Conservation (phyloP, 2,113 vertebrate species). For the Xyliphius kryptos region DNA sequence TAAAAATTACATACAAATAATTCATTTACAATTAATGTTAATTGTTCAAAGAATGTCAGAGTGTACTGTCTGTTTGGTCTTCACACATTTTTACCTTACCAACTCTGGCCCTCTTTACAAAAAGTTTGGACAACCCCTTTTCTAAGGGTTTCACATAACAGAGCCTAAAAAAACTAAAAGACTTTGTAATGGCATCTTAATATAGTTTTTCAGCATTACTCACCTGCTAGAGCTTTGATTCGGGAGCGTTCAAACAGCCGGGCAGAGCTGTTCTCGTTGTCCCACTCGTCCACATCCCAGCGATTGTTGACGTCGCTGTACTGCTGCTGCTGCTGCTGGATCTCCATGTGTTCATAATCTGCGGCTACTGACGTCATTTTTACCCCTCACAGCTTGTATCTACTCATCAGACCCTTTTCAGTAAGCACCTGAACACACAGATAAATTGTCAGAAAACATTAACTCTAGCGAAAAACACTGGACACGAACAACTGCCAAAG, state of each 20-base stretch:
- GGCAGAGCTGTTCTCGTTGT: constrained; percentile 97
- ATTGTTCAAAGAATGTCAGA: no score
- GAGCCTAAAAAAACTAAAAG: no score
- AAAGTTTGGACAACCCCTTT: no score
- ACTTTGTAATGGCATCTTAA: no score
- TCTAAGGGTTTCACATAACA: no score
- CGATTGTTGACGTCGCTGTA: constrained; percentile 92
- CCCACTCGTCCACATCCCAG: constrained; percentile 95
- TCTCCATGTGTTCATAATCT: constrained; percentile 93
- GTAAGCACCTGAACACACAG: constrained; percentile 50
- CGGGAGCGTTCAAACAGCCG: constrained; percentile 91
- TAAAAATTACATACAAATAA: no score
- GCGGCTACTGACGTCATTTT: constrained; percentile 88
- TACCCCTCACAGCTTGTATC: constrained; percentile 58
- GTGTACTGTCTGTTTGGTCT: no score
- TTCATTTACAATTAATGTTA: no score
- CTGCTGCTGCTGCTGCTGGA: constrained; percentile 88
- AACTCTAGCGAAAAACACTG: no score
- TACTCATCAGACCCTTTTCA: constrained; percentile 68
- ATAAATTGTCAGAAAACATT: background rate
- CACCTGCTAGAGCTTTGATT: constrained; percentile 95
- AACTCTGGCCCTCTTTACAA: no score
- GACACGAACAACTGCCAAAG: no score
- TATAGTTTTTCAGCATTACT: constrained; percentile 24
- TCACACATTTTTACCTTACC: no score